Base-by-base conservation (phyloP, 1,140 invertebrate species). In the Drosophila nigrodunni region DNA sequence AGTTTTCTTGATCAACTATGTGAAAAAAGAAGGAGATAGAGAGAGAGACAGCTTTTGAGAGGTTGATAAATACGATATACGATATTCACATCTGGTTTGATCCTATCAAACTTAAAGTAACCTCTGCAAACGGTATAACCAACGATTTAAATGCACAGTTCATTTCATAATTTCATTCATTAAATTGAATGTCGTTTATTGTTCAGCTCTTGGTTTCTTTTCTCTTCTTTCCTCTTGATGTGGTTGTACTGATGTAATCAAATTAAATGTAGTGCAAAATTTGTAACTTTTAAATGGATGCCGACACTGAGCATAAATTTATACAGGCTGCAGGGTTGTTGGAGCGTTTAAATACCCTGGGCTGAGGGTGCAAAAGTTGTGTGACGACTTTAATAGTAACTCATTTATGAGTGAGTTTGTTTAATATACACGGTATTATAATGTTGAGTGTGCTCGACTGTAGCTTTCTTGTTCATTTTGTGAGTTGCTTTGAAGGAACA, bases 91-190 rank as follows among this genome's bases (percentile, higher is more conserved):
- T 15, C 18, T 21, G 18, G 2, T 21, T 2, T 21, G 25, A 30
- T 30, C 25, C 25, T 5, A 30, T 30, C 25, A 5, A 30, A 4
- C 6, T 3, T 30, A 30, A 30, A 30, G 6, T 30, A 30, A 4
- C 25, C 25, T 5, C 3, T 30, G 3, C 0, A 30, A 30, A 30
- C 0, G 25, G 25, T 30, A 2, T 30, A 30, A 0, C 3, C 25
- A 62, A 79, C 64, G 73, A 78, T 78, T 78, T 78, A n/a, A 57
- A 67, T 55, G 60, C 68, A 64, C 35, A 68, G 60, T 43, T 76
- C 77, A 64, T 85, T 85, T 71, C 68, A 86, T 89, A 88, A 89
- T 88, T 88, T 85, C 83, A 89, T 89, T 88, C 59, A 77, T 78
- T 47, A 80, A 75, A 68, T 58, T 64, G 71, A 82, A 83, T 68